A percentile compares a stretch with the other conserved stretches of the same genome.
Evolutionary conservation across 2,888 invertebrate species (phyloP).

Genomic region (Lingula anatina): DNA sequence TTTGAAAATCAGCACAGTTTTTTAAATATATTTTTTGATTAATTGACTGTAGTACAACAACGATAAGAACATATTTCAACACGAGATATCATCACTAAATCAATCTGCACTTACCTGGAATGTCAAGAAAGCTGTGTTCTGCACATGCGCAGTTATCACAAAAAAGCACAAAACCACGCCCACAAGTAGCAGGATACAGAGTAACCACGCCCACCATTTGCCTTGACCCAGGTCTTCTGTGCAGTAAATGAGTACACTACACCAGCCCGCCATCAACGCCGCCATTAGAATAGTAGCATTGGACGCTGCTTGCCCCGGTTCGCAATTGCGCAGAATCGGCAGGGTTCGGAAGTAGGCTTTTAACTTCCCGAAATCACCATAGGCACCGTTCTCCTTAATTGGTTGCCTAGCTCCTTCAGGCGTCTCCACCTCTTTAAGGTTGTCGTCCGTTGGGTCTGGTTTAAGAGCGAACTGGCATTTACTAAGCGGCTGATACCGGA

Average conservation of each 20-base stretch:
- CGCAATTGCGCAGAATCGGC: slow-evolving; percentile 68
- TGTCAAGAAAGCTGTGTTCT: slow-evolving; percentile 47
- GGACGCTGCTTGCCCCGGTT: slow-evolving; percentile 72
- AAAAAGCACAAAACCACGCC: slow-evolving; percentile 37
- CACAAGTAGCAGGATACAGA: slow-evolving; percentile 37
- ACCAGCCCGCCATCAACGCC: slow-evolving; percentile 55
- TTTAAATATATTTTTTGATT: no score
- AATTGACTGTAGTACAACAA: no score
- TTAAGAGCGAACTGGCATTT: slow-evolving; percentile 46
- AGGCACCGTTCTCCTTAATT: slow-evolving; percentile 43
- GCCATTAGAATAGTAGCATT: slow-evolving; percentile 58
- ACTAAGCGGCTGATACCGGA: slow-evolving; percentile 64
- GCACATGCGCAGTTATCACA: slow-evolving; percentile 49
- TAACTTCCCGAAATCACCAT: slow-evolving; percentile 64
- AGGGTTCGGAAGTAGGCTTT: slow-evolving; percentile 68
- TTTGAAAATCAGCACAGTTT: no score
- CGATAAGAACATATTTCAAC: no score
- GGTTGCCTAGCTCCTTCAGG: no score
- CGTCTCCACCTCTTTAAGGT: not conserved
- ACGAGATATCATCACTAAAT: no score
- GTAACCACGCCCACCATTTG: slow-evolving; percentile 67
- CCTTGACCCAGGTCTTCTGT: no score
- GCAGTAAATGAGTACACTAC: no score
- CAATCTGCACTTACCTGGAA: slow-evolving; percentile 50
- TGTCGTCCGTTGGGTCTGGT: slow-evolving; percentile 23